Evolutionary conservation across 1,140 invertebrate genomes (phyloP).

Genomic region (Drosophila watanabei): DNA sequence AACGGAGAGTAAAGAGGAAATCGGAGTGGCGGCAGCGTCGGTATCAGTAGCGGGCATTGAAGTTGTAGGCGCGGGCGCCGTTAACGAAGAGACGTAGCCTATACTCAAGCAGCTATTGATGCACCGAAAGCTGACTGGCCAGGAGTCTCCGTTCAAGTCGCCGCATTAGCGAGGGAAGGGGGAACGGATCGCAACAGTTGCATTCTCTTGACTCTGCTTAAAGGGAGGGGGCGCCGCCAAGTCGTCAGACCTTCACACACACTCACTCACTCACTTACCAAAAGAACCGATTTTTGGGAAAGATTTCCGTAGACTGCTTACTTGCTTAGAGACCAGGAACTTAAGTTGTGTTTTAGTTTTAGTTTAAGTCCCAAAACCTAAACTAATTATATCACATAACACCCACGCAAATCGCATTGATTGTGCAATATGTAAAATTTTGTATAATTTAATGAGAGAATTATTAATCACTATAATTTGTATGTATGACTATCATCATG

Average conservation of each 20-base stretch:
- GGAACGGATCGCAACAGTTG: background rate
- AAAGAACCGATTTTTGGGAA: conserved; percentile 68
- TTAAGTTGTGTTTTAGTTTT: conserved; percentile 47
- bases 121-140: conserved; percentile 68
- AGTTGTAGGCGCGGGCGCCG: conserved; percentile 69
- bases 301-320: conserved; percentile 74
- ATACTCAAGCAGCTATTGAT: conserved; percentile 85
- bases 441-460: conserved; percentile 54
- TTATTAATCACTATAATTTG: conserved; percentile 38
- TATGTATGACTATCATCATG: conserved; percentile 45
- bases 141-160: conserved; percentile 28
- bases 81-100: conserved; percentile 85
- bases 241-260: conserved; percentile 5
- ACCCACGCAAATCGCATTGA: conserved; percentile 57
- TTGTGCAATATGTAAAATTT: conserved; percentile 74
- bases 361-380: conserved; percentile 21
- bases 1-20: conserved; percentile 57
- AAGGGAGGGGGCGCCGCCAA: conserved; percentile 10
- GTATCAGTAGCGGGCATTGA: conserved; percentile 64
- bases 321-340: conserved; percentile 54
- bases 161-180: conserved; percentile 9
- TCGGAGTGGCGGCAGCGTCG: conserved; percentile 32
- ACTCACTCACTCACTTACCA: conserved; percentile 63
- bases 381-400: conserved; percentile 29
- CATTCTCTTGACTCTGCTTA: conserved; percentile 55